A percentile compares a stretch with the other conserved stretches of the same genome.
Evolutionary conservation across 2,113 vertebrate genomes (phyloP).

Genomic region (Mustela nigripes): DNA sequence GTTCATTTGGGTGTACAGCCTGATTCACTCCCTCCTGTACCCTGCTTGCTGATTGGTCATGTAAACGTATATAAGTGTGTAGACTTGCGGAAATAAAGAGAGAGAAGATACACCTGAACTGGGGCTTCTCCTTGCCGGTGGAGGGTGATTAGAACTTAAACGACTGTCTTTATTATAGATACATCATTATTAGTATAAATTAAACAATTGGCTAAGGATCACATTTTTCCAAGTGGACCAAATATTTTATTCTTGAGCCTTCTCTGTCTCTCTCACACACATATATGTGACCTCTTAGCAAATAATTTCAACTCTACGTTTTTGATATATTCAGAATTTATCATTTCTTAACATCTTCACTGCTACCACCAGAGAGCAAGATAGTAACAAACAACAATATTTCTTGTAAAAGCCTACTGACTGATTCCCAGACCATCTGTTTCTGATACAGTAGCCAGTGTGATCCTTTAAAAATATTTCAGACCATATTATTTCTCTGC

Average conservation of each 20-base stretch:
- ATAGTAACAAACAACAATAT: background rate
- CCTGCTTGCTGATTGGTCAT: no score
- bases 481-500: background rate
- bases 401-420: background rate
- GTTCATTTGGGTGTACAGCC: no score
- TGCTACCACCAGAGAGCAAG: background rate
- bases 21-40: no score
- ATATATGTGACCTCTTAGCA: background rate
- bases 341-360: background rate
- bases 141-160: background rate
- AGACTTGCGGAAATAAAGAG: no score
- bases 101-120: no score
- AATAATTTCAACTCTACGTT: background rate
- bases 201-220: background rate
- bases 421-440: background rate
- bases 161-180: background rate
- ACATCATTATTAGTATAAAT: background rate
- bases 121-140: no score
- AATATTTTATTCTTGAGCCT: background rate
- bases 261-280: background rate
- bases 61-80: no score
- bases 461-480: background rate
- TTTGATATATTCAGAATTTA: background rate
- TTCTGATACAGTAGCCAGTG: background rate
- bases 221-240: background rate